These are phyloP conservation scores for Lucilia sericata DNA, from an alignment of 1,140 invertebrate genomes.

Conservation along the genomic window DNA sequence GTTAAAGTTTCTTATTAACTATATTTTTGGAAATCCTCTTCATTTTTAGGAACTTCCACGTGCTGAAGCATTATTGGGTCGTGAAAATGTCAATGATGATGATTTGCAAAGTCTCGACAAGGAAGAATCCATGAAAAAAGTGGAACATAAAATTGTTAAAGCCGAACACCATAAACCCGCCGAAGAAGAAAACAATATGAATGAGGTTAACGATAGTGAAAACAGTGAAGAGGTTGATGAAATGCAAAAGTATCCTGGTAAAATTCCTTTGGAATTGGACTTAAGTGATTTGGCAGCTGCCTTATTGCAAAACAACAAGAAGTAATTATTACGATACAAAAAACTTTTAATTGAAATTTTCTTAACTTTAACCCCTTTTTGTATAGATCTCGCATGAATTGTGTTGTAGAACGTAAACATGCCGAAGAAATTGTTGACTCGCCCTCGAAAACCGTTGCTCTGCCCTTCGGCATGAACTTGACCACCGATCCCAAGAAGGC, in stretches of 20 bases:
- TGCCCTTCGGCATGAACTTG: conserved; percentile 78
- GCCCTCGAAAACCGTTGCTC: conserved; percentile 74
- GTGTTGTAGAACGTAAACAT: conserved; percentile 85
- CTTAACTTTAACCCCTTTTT: not conserved
- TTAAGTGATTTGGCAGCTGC: conserved; percentile 83
- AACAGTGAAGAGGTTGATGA: conserved; percentile 68
- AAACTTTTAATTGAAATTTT: not conserved
- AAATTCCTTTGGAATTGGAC: conserved; percentile 82
- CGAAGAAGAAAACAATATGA: conserved; percentile 51
- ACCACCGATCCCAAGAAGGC: conserved; percentile 79
- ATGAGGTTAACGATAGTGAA: conserved; percentile 56
- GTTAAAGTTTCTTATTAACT: not conserved
- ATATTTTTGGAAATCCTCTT: conserved; percentile 7
- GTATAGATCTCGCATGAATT: conserved; percentile 81
- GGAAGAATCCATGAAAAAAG: conserved; percentile 55
- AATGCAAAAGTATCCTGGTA: conserved; percentile 76
- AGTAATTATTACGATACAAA: conserved; percentile 64
- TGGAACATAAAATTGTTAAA: conserved; percentile 52
- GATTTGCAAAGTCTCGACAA: conserved; percentile 61
- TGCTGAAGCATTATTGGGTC: conserved; percentile 64
- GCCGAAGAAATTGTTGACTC: conserved; percentile 85
- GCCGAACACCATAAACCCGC: conserved; percentile 43
- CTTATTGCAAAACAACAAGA: conserved; percentile 81
- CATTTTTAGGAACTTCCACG: conserved; percentile 62
- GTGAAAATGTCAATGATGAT: conserved; percentile 56